A percentile compares a stretch with the other conserved stretches of the same genome.
phyloP scores from a whole-genome alignment of 2,797 vertebrate genomes.

The Rhinoraja longicauda region DNA sequence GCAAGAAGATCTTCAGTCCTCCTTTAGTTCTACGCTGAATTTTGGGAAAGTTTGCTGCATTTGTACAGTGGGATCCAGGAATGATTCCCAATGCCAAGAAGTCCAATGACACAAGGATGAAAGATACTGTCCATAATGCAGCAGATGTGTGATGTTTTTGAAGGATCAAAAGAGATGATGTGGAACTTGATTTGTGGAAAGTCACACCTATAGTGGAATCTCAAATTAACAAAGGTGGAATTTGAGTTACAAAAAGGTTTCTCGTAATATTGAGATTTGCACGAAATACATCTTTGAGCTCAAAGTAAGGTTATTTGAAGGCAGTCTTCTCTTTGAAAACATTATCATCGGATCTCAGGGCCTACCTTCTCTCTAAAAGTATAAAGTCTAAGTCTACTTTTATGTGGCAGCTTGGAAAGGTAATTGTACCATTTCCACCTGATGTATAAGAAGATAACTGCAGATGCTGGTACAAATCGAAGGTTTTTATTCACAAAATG shows the following conservation, averaged over 20 bases:
- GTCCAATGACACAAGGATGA: not conserved
- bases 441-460: no score
- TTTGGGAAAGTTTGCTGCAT: not conserved
- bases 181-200: not conserved
- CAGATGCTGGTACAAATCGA: no score
- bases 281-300: not conserved
- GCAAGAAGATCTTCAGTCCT: not conserved
- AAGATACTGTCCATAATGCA: not conserved
- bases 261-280: not conserved
- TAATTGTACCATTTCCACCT: no score
- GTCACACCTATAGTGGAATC: not conserved
- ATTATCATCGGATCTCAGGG: not conserved
- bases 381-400: no score
- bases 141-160: not conserved
- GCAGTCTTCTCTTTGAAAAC: not conserved
- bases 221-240: no score
- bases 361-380: not conserved
- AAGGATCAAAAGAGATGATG: not conserved
- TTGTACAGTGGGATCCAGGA: not conserved
- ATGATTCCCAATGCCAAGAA: not conserved
- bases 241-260: not conserved
- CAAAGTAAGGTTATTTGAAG: not conserved
- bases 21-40: not conserved
- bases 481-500: no score
- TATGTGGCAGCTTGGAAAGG: not conserved